phyloP scores from a whole-genome alignment of 1,140 invertebrate species.

The Penaeus indicus region DNA sequence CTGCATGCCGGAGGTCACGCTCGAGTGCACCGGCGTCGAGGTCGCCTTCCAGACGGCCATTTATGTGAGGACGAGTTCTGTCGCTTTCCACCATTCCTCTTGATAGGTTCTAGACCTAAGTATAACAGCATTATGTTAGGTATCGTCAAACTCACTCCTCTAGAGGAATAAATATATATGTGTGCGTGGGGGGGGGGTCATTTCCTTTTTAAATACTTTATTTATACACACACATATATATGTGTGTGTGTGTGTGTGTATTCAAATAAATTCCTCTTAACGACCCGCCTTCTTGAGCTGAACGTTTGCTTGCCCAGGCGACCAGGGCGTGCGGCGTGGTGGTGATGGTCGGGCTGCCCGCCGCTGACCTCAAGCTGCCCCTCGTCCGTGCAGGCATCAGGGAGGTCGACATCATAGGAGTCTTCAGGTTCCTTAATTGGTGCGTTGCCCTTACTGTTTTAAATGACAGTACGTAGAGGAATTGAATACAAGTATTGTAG shows the following conservation, averaged over 20 bases:
- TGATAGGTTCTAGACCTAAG: neutral
- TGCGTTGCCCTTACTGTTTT: conserved; percentile 61
- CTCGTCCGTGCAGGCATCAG: conserved; percentile 82
- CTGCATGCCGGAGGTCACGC: conserved; percentile 80
- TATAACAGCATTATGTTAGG: too few relatives aligned
- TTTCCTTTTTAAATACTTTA: too few relatives aligned
- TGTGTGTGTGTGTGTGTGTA: too few relatives aligned
- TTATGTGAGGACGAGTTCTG: conserved; percentile 74
- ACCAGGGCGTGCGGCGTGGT: conserved; percentile 86
- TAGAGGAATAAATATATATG: too few relatives aligned
- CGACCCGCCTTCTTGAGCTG: neutral
- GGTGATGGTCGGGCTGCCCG: conserved; percentile 88
- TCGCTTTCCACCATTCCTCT: neutral
- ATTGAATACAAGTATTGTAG: neutral
- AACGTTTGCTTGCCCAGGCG: conserved; percentile 73
- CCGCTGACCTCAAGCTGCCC: conserved; percentile 83
- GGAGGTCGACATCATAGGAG: conserved; percentile 91
- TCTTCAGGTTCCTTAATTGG: conserved; percentile 75
- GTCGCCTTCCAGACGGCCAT: conserved; percentile 83
- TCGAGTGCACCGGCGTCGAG: conserved; percentile 91
- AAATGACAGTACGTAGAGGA: neutral
- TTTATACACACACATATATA: too few relatives aligned
- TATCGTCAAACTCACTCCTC: too few relatives aligned
- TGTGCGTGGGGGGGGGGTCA: too few relatives aligned
- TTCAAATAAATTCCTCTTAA: neutral